Conservation (phyloP, 2,797 vertebrate species). For the Astyanax mexicanus region DNA sequence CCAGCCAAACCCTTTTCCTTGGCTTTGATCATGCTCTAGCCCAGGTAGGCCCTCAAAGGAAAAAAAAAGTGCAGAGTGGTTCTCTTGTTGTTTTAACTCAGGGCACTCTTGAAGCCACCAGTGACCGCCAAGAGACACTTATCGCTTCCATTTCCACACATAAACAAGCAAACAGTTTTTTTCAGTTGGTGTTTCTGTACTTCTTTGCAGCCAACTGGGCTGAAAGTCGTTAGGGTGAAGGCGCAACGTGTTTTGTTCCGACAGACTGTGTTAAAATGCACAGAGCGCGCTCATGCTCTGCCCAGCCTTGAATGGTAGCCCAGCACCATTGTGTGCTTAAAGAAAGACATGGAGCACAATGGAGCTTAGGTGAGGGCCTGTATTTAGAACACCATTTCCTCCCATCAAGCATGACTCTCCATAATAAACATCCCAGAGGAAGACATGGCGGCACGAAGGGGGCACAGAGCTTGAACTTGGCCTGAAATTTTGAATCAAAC, state of each 20-base stretch:
- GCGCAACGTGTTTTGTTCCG: constrained; percentile 3
- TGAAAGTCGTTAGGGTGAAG: constrained; percentile 17
- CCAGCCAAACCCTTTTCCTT: constrained; percentile 32
- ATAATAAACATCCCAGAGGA: constrained; percentile 56
- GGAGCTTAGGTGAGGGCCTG: constrained; percentile 48
- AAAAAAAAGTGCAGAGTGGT: constrained; percentile 5
- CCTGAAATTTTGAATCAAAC: no score
- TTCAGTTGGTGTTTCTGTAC: constrained; percentile 12
- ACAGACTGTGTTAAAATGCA: constrained; percentile 45
- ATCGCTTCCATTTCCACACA: constrained; percentile 10
- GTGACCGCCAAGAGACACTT: background rate
- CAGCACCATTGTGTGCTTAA: constrained; percentile 40
- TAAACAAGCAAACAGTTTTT: constrained; percentile 40
- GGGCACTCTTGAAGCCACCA: background rate
- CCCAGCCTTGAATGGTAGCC: constrained; percentile 43
- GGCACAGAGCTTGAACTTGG: background rate
- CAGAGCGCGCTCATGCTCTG: constrained; percentile 23
- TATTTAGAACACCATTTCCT: constrained; percentile 65
- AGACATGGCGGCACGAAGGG: constrained; percentile 2
- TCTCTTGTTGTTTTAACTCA: constrained; percentile 20
- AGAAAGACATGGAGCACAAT: constrained; percentile 33
- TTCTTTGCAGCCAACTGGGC: constrained; percentile 39
- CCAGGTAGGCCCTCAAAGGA: constrained; percentile 16
- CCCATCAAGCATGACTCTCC: constrained; percentile 47
- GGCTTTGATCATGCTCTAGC: constrained; percentile 41